phyloP scores from a whole-genome alignment of 2,888 invertebrate genomes.

The Acleris emargana region DNA sequence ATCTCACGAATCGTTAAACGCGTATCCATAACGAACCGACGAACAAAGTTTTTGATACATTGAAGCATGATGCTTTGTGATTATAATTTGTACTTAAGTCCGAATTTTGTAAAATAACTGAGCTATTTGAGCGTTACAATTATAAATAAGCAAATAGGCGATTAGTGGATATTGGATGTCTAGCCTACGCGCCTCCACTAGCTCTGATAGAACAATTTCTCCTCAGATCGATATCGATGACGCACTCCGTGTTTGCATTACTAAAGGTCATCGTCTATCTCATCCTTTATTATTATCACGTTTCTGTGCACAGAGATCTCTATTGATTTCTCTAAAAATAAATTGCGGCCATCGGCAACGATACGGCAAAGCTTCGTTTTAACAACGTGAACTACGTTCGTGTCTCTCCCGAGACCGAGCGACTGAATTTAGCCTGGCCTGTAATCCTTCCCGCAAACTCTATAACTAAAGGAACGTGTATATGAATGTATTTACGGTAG shows the following conservation, averaged over 20 bases:
- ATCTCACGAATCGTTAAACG: constrained; percentile 32
- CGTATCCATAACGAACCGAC: constrained; percentile 15
- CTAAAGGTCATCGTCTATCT: constrained; percentile 27
- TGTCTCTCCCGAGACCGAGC: constrained; percentile 21
- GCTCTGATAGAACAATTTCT: constrained; percentile 49
- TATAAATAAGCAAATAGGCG: constrained; percentile 1
- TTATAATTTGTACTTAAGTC: constrained; percentile 2
- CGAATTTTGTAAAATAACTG: not conserved
- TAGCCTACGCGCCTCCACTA: constrained; percentile 40
- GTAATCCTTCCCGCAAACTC: constrained; percentile 39
- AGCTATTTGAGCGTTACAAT: not conserved
- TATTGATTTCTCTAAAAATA: constrained; percentile 50
- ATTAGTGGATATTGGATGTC: constrained; percentile 16
- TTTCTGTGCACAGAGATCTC: constrained; percentile 36
- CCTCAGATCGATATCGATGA: constrained; percentile 58
- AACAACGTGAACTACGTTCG: constrained; percentile 17
- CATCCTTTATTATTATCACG: not conserved
- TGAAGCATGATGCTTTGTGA: constrained; percentile 15
- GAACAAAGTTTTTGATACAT: constrained; percentile 18
- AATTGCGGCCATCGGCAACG: constrained; percentile 12
- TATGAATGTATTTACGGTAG: constrained; percentile 65
- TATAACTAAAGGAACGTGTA: constrained; percentile 62
- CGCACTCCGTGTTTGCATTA: constrained; percentile 50
- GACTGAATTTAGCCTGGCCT: constrained; percentile 34
- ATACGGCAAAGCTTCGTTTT: constrained; percentile 20